Evolutionary conservation across 2,888 invertebrate genomes (phyloP).

Genomic region (Toxonevra muliebris): DNA sequence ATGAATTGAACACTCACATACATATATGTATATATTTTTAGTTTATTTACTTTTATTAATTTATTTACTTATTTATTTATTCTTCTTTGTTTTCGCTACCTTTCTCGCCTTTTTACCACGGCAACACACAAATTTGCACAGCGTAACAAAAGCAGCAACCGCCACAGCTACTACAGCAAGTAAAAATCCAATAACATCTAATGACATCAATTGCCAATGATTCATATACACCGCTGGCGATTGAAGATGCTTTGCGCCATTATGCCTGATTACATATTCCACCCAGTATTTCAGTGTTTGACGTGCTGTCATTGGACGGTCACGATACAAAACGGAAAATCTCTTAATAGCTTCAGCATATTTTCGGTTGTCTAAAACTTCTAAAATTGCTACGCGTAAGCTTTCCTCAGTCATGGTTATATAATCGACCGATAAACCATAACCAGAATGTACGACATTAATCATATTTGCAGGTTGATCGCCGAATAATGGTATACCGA

Average conservation of each 20-base stretch:
- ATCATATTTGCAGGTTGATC: slow-evolving; percentile 81
- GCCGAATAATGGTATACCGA: slow-evolving; percentile 79
- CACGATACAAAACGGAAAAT: slow-evolving; percentile 65
- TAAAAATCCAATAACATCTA: slow-evolving; percentile 63
- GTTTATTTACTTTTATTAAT: too few species aligned
- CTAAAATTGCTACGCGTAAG: slow-evolving; percentile 42
- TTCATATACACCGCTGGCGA: slow-evolving; percentile 66
- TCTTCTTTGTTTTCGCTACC: slow-evolving; percentile 15
- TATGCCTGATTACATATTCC: slow-evolving; percentile 68
- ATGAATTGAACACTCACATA: too few species aligned
- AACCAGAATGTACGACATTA: slow-evolving; percentile 74
- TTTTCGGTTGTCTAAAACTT: slow-evolving; percentile 47
- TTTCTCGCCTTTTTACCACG: slow-evolving; percentile 18
- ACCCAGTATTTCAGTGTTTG: slow-evolving; percentile 69
- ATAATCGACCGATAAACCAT: slow-evolving; percentile 43
- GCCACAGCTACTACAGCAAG: slow-evolving; percentile 31
- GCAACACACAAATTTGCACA: slow-evolving; percentile 36
- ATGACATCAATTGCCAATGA: slow-evolving; percentile 64
- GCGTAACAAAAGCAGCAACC: slow-evolving; percentile 19
- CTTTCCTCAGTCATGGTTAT: slow-evolving; percentile 38
- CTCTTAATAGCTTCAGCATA: slow-evolving; percentile 58
- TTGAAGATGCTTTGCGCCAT: slow-evolving; percentile 67
- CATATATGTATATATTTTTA: too few species aligned
- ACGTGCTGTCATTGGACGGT: slow-evolving; percentile 67
- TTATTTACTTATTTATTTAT: slow-evolving; percentile 13